Evolutionary conservation across 2,888 invertebrate genomes (phyloP).

Genomic region (Drosophila limbata): DNA sequence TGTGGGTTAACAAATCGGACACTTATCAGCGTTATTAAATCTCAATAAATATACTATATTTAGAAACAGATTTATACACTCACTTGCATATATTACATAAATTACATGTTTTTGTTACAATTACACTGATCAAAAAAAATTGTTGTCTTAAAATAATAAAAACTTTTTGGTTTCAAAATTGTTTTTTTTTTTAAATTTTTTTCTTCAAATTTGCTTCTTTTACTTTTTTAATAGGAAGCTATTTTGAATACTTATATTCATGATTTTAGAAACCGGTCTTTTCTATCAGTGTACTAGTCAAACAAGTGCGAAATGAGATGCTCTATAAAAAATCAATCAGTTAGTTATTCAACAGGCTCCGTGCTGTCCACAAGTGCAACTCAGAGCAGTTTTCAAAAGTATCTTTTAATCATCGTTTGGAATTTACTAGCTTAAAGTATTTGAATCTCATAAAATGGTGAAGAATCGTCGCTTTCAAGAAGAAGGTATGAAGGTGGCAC

Average conservation of each 20-base stretch:
- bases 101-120: background rate
- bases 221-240: no score
- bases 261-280: background rate
- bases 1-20: background rate
- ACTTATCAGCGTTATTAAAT: constrained; percentile 19
- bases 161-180: no score
- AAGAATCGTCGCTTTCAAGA: constrained; percentile 83
- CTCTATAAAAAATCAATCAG: constrained; percentile 69
- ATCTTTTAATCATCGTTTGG: background rate
- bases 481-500: constrained; percentile 65
- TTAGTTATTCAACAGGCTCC: constrained; percentile 78
- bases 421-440: background rate
- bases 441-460: constrained; percentile 55
- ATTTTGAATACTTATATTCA: background rate
- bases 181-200: no score
- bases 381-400: constrained; percentile 29
- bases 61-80: constrained; percentile 3
- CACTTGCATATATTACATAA: background rate
- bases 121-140: background rate
- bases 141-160: no score
- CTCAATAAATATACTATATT: constrained; percentile 18
- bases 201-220: no score
- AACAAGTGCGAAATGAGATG: constrained; percentile 39
- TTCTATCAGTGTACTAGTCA: constrained; percentile 15
- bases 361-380: constrained; percentile 52